phyloP scores from a whole-genome alignment of 1,140 invertebrate genomes.

The Penaeus chinensis region DNA sequence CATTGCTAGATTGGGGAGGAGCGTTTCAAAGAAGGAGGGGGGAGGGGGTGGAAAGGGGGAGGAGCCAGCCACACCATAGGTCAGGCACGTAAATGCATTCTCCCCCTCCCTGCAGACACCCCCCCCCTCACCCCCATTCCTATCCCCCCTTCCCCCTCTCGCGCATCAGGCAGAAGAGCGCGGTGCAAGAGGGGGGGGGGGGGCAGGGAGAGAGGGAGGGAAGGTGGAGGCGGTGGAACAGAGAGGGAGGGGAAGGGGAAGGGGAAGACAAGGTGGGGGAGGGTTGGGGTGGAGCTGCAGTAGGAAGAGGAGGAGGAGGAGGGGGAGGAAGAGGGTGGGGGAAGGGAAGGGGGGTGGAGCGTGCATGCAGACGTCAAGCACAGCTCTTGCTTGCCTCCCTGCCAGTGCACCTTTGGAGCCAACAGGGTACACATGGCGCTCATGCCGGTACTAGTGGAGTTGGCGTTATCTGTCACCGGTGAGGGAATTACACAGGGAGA shows the following conservation, averaged over 20 bases:
- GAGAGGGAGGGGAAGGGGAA: too few species aligned
- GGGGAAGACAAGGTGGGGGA: constrained; percentile 13
- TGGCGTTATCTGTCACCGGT: too few species aligned
- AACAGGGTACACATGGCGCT: constrained; percentile 52
- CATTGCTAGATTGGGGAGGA: too few species aligned
- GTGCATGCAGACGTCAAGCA: constrained; percentile 57
- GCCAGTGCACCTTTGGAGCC: constrained; percentile 53
- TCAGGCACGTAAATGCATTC: neutral
- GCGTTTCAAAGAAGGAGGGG: too few species aligned
- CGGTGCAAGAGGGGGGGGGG: constrained; percentile 42
- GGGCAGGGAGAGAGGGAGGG: constrained; percentile 36
- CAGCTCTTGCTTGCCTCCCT: constrained; percentile 55
- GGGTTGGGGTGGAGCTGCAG: constrained; percentile 22
- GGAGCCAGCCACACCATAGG: too few species aligned
- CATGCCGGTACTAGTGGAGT: constrained; percentile 18
- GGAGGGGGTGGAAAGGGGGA: too few species aligned
- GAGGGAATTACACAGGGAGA: too few species aligned
- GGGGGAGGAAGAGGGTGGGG: constrained; percentile 44
- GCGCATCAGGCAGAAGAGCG: constrained; percentile 55
- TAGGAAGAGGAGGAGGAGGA: constrained; percentile 49
- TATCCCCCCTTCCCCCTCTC: constrained; percentile 24
- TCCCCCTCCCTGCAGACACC: neutral
- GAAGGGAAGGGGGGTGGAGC: constrained; percentile 40
- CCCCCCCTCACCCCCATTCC: neutral
- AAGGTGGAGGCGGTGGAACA: too few species aligned